Conservation (phyloP, 2,888 invertebrate species). For the Syritta pipiens region DNA sequence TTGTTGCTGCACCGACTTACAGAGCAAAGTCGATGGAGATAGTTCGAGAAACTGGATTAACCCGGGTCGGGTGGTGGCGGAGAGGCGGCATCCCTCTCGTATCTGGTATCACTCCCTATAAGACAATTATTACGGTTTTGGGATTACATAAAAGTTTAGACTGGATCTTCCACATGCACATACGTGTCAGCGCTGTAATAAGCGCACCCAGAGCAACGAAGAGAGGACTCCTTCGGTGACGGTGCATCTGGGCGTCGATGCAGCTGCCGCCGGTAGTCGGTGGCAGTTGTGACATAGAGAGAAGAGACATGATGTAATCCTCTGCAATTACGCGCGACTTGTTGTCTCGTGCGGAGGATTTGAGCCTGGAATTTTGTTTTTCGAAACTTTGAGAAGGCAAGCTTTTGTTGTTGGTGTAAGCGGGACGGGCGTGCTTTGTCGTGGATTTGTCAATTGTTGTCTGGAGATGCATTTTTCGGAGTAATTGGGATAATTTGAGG, state of each 20-base stretch:
- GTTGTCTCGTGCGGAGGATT: slow-evolving; percentile 26
- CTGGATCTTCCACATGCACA: slow-evolving; percentile 47
- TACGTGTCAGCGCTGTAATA: slow-evolving; percentile 63
- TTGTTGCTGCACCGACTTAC: slow-evolving; percentile 15
- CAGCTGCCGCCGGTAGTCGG: background rate
- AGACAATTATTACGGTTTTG: slow-evolving; percentile 68
- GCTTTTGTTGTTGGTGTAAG: slow-evolving; percentile 9
- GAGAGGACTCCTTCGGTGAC: slow-evolving; percentile 7
- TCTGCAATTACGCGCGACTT: slow-evolving; percentile 62
- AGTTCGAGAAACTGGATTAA: slow-evolving; percentile 60
- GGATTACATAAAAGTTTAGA: slow-evolving; percentile 62
- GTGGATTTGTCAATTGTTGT: slow-evolving; percentile 23
- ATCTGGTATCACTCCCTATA: slow-evolving; percentile 21
- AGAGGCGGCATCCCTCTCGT: background rate
- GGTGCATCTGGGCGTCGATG: slow-evolving; percentile 20
- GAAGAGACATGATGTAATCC: slow-evolving; percentile 57
- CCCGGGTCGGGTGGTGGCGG: slow-evolving; percentile 19
- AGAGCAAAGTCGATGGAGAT: slow-evolving; percentile 22
- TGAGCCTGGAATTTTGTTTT: slow-evolving; percentile 20
- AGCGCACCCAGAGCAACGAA: slow-evolving; percentile 22
- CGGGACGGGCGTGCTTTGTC: background rate
- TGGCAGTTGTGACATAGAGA: background rate
- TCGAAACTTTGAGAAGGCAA: slow-evolving; percentile 32
- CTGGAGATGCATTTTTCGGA: slow-evolving; percentile 4
- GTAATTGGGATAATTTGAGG: slow-evolving; percentile 36